phyloP scores from a whole-genome alignment of 2,113 vertebrate species.

The Chloropsis hardwickii region DNA sequence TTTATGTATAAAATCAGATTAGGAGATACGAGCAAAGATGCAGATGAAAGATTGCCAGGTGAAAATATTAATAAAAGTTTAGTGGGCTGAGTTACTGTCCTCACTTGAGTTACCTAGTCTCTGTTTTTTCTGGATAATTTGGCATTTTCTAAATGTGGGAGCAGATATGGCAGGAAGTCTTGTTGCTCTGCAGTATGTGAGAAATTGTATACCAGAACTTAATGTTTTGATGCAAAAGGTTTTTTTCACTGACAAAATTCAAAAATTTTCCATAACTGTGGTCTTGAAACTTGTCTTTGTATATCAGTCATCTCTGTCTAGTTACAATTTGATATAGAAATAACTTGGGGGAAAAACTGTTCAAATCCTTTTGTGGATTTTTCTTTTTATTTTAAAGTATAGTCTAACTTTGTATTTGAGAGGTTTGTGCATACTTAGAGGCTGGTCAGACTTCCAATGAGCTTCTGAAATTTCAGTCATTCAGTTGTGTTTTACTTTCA shows the following conservation, averaged over 20 bases:
- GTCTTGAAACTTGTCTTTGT: neutral
- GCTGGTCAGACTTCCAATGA: neutral
- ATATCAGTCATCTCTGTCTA: neutral
- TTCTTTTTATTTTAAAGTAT: neutral
- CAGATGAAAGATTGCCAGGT: neutral
- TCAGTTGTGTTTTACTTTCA: neutral
- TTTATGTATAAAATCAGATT: neutral
- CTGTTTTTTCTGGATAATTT: neutral
- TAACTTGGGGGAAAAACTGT: neutral
- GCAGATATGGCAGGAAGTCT: neutral
- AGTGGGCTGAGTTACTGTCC: neutral
- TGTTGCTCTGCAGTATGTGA: neutral
- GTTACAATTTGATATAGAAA: neutral
- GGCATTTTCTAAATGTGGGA: neutral
- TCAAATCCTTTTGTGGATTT: neutral
- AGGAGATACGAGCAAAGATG: neutral
- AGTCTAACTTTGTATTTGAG: neutral
- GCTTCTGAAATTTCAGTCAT: neutral
- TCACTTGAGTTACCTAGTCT: neutral
- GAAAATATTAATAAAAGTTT: neutral
- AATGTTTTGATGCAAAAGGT: neutral
- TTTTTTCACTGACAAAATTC: neutral
- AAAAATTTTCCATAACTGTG: accelerated
- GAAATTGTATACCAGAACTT: neutral
- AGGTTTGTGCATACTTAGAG: neutral